A percentile compares a stretch with the other conserved stretches of the same genome.
Conservation (phyloP, 35 echinoderm and acorn worm species). For the Apostichopus californicus region DNA sequence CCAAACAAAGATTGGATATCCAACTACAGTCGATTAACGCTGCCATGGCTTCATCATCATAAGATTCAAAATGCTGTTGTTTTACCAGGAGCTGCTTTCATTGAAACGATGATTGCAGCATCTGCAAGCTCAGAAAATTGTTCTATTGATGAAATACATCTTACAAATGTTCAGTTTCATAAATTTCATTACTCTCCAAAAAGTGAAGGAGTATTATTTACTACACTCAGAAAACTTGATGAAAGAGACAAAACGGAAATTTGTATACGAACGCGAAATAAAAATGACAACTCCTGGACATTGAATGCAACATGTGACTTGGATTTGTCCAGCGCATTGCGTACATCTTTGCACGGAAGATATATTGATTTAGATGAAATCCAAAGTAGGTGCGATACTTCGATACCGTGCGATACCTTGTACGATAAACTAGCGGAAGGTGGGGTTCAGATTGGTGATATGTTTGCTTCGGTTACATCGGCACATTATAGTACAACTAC, state of each 20-base stretch:
- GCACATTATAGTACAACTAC: neutral
- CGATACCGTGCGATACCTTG: slow-evolving; percentile 30
- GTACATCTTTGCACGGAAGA: neutral
- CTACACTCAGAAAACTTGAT: neutral
- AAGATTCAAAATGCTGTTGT: slow-evolving; percentile 17
- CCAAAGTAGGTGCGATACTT: neutral
- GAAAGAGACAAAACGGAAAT: neutral
- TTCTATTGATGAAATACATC: neutral
- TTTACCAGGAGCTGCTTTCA: slow-evolving; percentile 42
- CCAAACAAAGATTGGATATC: slow-evolving; percentile 29
- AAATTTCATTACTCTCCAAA: slow-evolving; percentile 48
- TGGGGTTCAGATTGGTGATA: slow-evolving; percentile 65
- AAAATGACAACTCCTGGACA: neutral
- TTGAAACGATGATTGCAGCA: slow-evolving; percentile 37
- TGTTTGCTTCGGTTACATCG: slow-evolving; percentile 37
- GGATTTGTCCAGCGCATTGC: neutral
- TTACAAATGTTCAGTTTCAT: neutral
- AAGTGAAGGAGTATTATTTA: neutral
- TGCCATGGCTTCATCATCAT: slow-evolving; percentile 57
- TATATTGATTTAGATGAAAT: slow-evolving; percentile 7
- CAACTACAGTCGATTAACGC: neutral
- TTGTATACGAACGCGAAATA: neutral
- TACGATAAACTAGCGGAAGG: slow-evolving; percentile 30
- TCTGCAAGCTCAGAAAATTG: neutral
- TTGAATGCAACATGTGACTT: neutral